Evolutionary conservation across 2,113 vertebrate genomes (phyloP).

Genomic region (Sylvicapra grimmia): DNA sequence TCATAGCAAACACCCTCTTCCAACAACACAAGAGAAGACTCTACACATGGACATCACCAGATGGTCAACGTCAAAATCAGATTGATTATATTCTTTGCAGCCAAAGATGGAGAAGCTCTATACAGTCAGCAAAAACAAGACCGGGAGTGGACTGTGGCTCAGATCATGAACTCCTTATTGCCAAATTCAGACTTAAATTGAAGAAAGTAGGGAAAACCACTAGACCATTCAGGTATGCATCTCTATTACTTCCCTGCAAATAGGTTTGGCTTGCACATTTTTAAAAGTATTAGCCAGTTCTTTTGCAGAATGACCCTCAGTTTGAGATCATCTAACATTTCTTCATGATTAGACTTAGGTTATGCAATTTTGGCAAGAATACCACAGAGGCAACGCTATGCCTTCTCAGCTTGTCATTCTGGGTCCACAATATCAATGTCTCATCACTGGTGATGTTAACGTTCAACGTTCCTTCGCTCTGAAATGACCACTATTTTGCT

Average conservation of each 20-base stretch:
- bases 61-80: too few species aligned
- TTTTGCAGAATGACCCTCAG: not conserved
- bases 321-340: not conserved
- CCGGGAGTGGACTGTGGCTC: too few species aligned
- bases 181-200: too few species aligned
- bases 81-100: too few species aligned
- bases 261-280: not conserved
- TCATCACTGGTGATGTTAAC: not conserved
- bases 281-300: not conserved
- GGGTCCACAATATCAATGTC: fast-evolving
- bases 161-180: too few species aligned
- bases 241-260: not conserved
- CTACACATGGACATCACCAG: too few species aligned
- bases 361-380: not conserved
- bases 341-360: not conserved
- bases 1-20: too few species aligned
- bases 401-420: not conserved
- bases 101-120: too few species aligned
- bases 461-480: not conserved
- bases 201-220: too few species aligned
- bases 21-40: too few species aligned
- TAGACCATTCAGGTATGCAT: too few species aligned
- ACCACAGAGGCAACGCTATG: fast-evolving
- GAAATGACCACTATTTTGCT: not conserved
- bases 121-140: too few species aligned